Percentiles rank a stretch among this genome's conserved stretches.
Evolutionary conservation across 2,113 vertebrate species (phyloP).

Genomic region (Trogon melanurus): DNA sequence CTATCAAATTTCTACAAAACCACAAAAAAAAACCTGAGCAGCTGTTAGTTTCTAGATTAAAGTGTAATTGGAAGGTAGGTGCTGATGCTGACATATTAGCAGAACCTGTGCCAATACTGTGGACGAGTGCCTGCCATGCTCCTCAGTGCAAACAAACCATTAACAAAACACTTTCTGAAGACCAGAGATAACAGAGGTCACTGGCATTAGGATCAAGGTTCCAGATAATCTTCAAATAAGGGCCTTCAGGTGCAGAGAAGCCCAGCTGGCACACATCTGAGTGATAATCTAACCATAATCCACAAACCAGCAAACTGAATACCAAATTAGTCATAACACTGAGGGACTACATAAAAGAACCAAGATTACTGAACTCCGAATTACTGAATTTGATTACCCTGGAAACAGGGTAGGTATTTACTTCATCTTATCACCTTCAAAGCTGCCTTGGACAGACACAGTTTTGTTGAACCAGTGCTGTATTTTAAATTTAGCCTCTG

Average conservation of each 20-base stretch:
- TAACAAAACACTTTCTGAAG: conserved; percentile 21
- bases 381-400: conserved; percentile 29
- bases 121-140: not conserved
- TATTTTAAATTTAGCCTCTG: not conserved
- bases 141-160: not conserved
- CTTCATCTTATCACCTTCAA: not conserved
- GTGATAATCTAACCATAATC: conserved; percentile 31
- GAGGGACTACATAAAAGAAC: not conserved
- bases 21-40: not conserved
- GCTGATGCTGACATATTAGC: not conserved
- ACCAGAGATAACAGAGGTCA: conserved; percentile 49
- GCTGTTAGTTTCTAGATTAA: conserved; percentile 35
- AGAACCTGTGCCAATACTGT: not conserved
- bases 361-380: not conserved
- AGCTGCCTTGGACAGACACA: not conserved
- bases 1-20: not conserved
- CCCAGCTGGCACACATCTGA: conserved; percentile 2
- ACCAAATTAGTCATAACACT: not conserved
- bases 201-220: not conserved
- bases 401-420: not conserved
- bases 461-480: not conserved
- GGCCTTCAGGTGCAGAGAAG: conserved; percentile 30
- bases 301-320: not conserved
- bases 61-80: conserved; percentile 13
- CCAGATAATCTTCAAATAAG: conserved; percentile 48